These are phyloP conservation scores for Eumeta japonica DNA, from an alignment of 1,140 invertebrate genomes.

Conservation along the genomic window DNA sequence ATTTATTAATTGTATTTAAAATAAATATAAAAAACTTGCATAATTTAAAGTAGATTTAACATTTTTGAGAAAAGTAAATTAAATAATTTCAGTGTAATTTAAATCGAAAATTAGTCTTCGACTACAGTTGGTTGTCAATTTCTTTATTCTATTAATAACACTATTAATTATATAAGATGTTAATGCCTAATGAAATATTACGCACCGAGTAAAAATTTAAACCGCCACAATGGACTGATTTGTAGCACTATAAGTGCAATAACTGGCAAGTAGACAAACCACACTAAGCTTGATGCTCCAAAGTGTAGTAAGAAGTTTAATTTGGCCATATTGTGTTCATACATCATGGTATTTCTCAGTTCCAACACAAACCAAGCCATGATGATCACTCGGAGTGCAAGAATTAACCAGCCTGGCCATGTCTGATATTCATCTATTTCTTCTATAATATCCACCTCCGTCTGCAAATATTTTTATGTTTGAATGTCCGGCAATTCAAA, in stretches of 20 bases:
- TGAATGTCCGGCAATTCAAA: background rate
- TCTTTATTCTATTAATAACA: no score
- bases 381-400: constrained; percentile 81
- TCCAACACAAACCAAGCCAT: constrained; percentile 96
- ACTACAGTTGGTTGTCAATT: no score
- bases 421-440: constrained; percentile 97
- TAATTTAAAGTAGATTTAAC: no score
- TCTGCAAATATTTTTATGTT: constrained; percentile 58
- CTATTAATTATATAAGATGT: no score
- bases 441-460: constrained; percentile 92
- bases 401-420: constrained; percentile 91
- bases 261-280: constrained; percentile 96
- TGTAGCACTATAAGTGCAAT: constrained; percentile 90
- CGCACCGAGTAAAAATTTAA: constrained; percentile 89
- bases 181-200: constrained; percentile 15
- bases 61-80: background rate
- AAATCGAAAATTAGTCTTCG: no score
- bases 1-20: no score
- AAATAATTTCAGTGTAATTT: background rate
- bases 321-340: constrained; percentile 88
- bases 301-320: constrained; percentile 93
- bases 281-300: constrained; percentile 94
- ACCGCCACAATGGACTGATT: constrained; percentile 92
- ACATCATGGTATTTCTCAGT: constrained; percentile 86
- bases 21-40: no score